A percentile compares a stretch with the other conserved stretches of the same genome.
Conservation (phyloP, 37 sponge, comb jelly and placozoan species). For the Chondrosia reniformis region DNA sequence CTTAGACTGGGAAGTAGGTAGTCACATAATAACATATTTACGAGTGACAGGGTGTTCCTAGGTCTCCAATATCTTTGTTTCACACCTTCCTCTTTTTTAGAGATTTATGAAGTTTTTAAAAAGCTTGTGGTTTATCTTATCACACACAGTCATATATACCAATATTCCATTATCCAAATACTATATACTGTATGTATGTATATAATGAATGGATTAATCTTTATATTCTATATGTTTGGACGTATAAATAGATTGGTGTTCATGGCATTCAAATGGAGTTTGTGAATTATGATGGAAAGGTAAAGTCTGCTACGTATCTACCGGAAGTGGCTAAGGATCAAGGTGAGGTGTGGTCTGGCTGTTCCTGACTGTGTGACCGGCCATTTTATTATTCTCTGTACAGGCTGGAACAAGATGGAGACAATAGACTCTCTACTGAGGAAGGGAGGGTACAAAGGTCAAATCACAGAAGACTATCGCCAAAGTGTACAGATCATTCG, state of each 20-base stretch:
- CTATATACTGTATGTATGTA: background rate
- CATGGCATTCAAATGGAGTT: conserved; percentile 98
- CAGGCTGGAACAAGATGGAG: conserved; percentile 83
- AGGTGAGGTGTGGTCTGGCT: conserved; percentile 17
- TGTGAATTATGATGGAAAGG: background rate
- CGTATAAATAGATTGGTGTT: conserved; percentile 65
- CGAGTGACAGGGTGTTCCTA: conserved; percentile 1
- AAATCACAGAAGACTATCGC: conserved; percentile 64
- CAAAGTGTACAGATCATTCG: conserved; percentile 58
- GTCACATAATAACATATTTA: background rate
- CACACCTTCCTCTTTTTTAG: conserved; percentile 9
- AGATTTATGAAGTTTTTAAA: no score
- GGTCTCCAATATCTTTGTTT: background rate
- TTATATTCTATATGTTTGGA: background rate
- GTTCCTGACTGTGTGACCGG: background rate
- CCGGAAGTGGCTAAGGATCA: conserved; percentile 96
- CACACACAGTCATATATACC: background rate
- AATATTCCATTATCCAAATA: background rate
- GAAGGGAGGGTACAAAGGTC: conserved; percentile 83
- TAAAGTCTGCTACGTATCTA: conserved; percentile 90
- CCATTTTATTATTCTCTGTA: background rate
- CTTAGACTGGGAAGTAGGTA: conserved; percentile 91
- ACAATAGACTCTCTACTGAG: conserved; percentile 86
- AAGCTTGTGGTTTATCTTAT: no score
- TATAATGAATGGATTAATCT: background rate